Base-by-base conservation (phyloP, 37 sponge, comb jelly and placozoan species). In the Spongilla lacustris region DNA sequence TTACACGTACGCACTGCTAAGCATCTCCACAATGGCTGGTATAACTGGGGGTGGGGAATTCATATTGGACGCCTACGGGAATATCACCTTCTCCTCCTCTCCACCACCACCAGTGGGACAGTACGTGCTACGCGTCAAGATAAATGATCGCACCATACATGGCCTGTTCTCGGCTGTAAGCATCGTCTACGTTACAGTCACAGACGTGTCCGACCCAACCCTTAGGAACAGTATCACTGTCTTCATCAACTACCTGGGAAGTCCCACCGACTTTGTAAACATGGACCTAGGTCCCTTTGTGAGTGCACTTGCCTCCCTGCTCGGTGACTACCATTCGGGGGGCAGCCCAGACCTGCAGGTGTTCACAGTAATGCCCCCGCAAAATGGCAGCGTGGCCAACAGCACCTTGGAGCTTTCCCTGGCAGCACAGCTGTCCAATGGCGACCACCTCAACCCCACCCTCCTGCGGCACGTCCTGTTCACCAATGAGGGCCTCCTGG, bases 401-500 rank as follows among this genome's bases (percentile, higher is more conserved):
- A 14, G 50, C 11, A 70, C n/a, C 17, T 21, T 80, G 29, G 85
- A 87, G 36, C 69, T 94, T 12, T 71, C 76, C 13, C 0, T 93
- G 14, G 77, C 70, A 2, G 85, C 50, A 13, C 27, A 68, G 36
- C 34, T 50, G 4, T 9, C 67, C 17, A 50, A 77, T 58, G 88
- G 86, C 23, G 4, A 12, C 0, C 88, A 67, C 66, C 11, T 91
- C 29, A 29, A 80, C 19, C 88, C 78, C 17, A 70, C 82, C 22
- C 78, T 88, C 6, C 41, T 91, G 9, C 85, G 88, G 34, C 89
- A 94, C 31, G 58, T 88, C 32, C 37, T 94, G 13, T 91, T 89
- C 48, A 58, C 75, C 19, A 38, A 85, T 50, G 76, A 84, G 70
- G 68, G 17, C 2, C 22, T 17, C 27, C 17, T 25, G 19, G 10